Evolutionary conservation across 2,797 vertebrate species (phyloP), one percentile per base, ranked within the genome.

Genomic region (Anguilla obscura): DNA sequence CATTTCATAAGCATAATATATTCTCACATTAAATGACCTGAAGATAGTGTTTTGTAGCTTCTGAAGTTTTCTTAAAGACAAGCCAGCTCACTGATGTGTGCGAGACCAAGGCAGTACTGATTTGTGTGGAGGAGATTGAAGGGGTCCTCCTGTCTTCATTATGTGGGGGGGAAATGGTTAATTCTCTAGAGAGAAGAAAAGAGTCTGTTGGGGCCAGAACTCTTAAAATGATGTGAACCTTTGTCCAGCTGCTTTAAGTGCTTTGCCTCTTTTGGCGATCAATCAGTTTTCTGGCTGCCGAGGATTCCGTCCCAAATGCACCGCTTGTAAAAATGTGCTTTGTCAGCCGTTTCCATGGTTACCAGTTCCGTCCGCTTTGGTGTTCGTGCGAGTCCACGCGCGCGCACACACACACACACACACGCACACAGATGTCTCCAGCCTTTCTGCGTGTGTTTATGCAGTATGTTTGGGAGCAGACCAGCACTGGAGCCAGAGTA

Each of bases 261-360:
- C 16, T 33, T 24, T 82, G 36, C 76, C 40, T 82, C 40, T 10
- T 12, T 50, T 79, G 71, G 71, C 71, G 3, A 18, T 66, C n/a
- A 27, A 27, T 66, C 14, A n/a, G n/a, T 24, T 48, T n/a, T 21
- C 79, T 82, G 40, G 79, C 24, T n/a, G 21, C 45, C 21, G 45
- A 48, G 16, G 24, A n/a, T 82, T 33, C 79, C 24, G 45, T 82
- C 21, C 21, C 8, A 82, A 80, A 80, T 40, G 30, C 40, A 50
- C 21, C 2, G 40, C 76, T 45, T 2, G 40, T 48, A 80, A 80
- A 80, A 80, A 82, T 21, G 45, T 8, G 79, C 45, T 1, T 18
- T 24, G 40, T 82, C 79, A 50, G 8, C 79, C n/a, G 79, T 82
- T 82, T 48, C 79, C 79, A 82, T n/a, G 79, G 79, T n/a, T 48